Evolutionary conservation across 2,797 vertebrate species (phyloP).

Genomic region (Gymnodraco acuticeps): DNA sequence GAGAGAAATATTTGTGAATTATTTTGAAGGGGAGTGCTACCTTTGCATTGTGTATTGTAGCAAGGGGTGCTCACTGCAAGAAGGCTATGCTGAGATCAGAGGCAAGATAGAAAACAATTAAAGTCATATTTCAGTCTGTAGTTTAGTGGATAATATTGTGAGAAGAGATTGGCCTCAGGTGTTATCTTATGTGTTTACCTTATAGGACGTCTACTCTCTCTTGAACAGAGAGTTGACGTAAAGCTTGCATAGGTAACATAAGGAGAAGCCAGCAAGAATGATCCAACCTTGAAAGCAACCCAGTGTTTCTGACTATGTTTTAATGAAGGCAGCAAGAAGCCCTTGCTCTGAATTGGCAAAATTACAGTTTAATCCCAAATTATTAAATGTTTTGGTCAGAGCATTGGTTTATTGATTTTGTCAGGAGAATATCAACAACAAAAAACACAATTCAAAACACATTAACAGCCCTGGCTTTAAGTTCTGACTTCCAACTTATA

Average conservation of each 20-base stretch:
- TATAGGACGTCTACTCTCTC: background rate
- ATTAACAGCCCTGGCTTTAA: no score
- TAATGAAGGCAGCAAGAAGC: no score
- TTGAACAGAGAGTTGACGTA: background rate
- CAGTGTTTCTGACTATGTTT: no score
- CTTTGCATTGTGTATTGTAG: background rate
- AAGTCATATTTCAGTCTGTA: background rate
- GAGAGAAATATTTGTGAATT: constrained; percentile 18
- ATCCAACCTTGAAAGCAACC: no score
- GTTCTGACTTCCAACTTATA: background rate
- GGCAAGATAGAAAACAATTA: background rate
- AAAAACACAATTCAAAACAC: no score
- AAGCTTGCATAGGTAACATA: no score
- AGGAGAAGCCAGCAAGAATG: no score
- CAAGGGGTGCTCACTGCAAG: background rate
- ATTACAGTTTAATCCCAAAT: no score
- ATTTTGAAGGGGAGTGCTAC: constrained; percentile 8
- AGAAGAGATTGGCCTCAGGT: background rate
- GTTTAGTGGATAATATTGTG: background rate
- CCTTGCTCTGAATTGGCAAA: no score
- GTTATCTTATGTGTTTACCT: background rate
- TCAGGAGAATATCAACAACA: no score
- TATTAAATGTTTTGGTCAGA: no score
- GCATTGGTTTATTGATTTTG: no score
- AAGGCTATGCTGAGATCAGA: background rate